phyloP scores from a whole-genome alignment of 64 coral and sea anemone species.

The Montipora cactus region DNA sequence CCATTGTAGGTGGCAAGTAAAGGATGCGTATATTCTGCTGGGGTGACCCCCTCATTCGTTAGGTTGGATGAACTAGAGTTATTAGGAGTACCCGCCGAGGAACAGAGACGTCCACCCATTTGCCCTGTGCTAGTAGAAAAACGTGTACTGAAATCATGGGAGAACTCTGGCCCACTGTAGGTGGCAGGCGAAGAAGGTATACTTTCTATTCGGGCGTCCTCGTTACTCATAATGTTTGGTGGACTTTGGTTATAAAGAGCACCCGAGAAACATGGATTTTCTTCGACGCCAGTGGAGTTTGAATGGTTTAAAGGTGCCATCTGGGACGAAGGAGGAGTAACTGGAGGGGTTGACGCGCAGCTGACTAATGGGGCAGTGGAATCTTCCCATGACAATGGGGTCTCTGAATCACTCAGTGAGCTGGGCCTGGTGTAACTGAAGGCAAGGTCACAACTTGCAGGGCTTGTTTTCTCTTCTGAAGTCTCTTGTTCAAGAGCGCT shows the following conservation, averaged over 20 bases:
- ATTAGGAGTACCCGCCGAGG: background rate
- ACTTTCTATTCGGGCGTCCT: background rate
- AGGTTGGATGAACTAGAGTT: background rate
- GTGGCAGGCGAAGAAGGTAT: background rate
- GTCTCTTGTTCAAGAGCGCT: conserved; percentile 1
- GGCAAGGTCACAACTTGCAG: conserved; percentile 1
- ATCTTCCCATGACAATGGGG: conserved; percentile 1
- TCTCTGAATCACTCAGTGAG: background rate
- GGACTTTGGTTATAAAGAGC: background rate
- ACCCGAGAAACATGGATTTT: background rate
- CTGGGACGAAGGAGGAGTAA: conserved; percentile 13
- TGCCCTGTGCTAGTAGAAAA: background rate
- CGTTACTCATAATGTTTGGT: background rate
- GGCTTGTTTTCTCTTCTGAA: conserved; percentile 3
- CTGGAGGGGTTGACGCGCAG: background rate
- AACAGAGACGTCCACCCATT: background rate
- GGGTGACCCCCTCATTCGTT: background rate
- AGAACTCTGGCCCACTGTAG: background rate
- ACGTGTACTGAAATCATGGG: background rate
- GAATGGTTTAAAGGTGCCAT: conserved; percentile 7
- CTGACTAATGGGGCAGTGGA: conserved; percentile 1
- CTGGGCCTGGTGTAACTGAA: background rate
- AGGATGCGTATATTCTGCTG: background rate
- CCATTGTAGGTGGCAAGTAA: background rate
- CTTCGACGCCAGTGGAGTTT: background rate